Conservation (phyloP, 2,797 vertebrate species). For the Sebastes nivosus region DNA sequence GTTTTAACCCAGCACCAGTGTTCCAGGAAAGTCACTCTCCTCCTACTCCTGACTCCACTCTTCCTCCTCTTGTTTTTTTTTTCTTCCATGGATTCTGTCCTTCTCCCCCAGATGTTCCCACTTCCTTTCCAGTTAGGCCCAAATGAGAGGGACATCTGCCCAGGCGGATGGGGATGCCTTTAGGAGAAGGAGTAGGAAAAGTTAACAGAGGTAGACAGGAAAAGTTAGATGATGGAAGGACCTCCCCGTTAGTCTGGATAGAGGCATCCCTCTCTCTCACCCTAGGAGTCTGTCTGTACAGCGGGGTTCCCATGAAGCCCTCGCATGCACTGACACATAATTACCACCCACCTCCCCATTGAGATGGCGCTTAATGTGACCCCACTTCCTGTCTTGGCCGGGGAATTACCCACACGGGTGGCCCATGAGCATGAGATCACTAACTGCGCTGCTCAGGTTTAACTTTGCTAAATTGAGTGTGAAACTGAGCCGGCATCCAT, state of each 20-base stretch:
- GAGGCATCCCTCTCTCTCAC: constrained; percentile 14
- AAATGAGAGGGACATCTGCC: constrained; percentile 79
- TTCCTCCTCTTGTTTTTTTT: constrained; percentile 43
- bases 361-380: constrained; percentile 25
- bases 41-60: constrained; percentile 54
- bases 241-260: constrained; percentile 47
- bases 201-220: constrained; percentile 66
- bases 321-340: constrained; percentile 7
- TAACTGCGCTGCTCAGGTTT: constrained; percentile 40
- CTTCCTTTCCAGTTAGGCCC: constrained; percentile 73
- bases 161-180: constrained; percentile 63
- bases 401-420: constrained; percentile 37
- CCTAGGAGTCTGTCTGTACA: neutral
- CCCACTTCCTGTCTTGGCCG: constrained; percentile 25
- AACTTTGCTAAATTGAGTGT: constrained; percentile 47
- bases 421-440: constrained; percentile 58
- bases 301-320: constrained; percentile 9
- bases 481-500: constrained; percentile 33
- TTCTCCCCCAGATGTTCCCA: constrained; percentile 77
- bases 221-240: constrained; percentile 64
- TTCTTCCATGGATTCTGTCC: constrained; percentile 58
- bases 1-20: constrained; percentile 56
- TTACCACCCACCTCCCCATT: neutral
- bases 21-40: constrained; percentile 69
- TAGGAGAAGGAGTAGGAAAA: constrained; percentile 65